Conservation (phyloP, 2,888 invertebrate species). For the Ophonus ardosiacus region DNA sequence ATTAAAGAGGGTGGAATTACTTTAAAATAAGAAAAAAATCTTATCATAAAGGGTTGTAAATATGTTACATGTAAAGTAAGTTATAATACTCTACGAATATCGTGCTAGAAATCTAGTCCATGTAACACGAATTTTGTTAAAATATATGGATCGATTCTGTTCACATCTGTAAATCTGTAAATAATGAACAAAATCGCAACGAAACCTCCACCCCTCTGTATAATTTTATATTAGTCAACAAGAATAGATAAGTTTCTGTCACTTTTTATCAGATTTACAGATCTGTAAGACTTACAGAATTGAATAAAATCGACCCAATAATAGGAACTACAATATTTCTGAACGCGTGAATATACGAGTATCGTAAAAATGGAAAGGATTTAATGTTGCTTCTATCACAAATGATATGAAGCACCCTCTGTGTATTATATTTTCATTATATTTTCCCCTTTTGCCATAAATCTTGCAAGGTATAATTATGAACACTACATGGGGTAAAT, state of each 20-base stretch:
- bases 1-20: conserved; percentile 40
- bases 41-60: conserved; percentile 36
- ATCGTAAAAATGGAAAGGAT: neutral
- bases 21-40: conserved; percentile 30
- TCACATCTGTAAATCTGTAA: no score
- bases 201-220: no score
- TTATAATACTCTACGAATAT: neutral
- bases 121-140: neutral
- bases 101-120: neutral
- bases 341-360: neutral
- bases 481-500: neutral
- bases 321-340: neutral
- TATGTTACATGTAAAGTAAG: neutral
- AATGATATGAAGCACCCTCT: neutral
- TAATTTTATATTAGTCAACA: no score
- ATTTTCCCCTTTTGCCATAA: neutral
- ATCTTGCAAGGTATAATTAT: neutral
- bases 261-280: no score
- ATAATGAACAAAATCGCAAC: no score
- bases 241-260: no score
- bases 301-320: no score
- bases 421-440: conserved; percentile 4
- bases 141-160: no score
- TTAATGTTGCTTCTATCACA: neutral
- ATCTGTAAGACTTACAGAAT: no score